phyloP scores from a whole-genome alignment of 1,140 invertebrate genomes.

The Zaprionus africanus region DNA sequence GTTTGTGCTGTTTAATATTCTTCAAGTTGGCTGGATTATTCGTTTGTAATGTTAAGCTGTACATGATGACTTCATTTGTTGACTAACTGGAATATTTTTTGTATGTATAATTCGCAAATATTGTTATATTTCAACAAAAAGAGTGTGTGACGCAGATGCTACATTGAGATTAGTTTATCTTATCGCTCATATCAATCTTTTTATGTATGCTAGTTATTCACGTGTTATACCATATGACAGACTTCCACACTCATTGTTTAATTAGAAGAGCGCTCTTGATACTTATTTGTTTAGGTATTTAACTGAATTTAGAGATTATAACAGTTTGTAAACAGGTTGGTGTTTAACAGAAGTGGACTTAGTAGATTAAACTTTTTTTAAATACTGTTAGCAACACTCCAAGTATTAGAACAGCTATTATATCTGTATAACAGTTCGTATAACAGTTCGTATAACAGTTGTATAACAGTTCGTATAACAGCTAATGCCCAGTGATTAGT shows the following conservation, averaged over 20 bases:
- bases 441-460: neutral
- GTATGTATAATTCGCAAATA: neutral
- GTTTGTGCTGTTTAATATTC: slow-evolving; percentile 1
- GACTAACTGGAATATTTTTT: neutral
- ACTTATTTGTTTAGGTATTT: neutral
- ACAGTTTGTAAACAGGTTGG: slow-evolving; percentile 14
- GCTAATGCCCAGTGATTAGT: neutral
- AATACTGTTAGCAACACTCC: neutral
- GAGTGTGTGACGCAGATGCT: neutral
- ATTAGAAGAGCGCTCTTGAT: neutral
- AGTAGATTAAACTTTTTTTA: neutral
- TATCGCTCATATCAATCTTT: slow-evolving; percentile 6
- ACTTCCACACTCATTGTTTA: neutral
- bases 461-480: neutral
- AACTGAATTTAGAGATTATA: slow-evolving; percentile 5
- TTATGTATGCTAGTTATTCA: slow-evolving; percentile 3
- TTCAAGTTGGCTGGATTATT: neutral
- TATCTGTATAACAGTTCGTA: slow-evolving; percentile 1
- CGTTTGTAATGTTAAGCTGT: neutral
- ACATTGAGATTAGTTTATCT: neutral
- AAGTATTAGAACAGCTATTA: neutral
- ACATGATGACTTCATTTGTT: neutral
- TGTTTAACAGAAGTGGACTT: neutral
- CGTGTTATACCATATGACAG: neutral
- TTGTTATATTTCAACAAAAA: neutral